phyloP scores from a whole-genome alignment of 2,797 vertebrate genomes.

The Micromesistius poutassou region DNA sequence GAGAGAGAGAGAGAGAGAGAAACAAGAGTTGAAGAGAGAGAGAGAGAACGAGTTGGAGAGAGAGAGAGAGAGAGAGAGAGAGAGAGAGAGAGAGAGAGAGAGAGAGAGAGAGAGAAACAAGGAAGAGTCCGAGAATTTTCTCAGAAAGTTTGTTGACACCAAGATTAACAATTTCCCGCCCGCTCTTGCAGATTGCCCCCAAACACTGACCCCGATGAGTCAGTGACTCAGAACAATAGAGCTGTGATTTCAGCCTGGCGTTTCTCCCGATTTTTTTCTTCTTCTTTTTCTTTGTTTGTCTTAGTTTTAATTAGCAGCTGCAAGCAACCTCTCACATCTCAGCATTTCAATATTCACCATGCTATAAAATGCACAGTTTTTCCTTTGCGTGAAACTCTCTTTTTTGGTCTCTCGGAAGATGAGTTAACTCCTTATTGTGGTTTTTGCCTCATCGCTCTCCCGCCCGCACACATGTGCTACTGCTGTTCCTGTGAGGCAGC shows the following conservation, averaged over 20 bases:
- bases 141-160: neutral
- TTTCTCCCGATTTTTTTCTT: neutral
- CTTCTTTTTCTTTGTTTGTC: neutral
- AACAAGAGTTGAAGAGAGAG: neutral
- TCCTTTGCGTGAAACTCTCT: neutral
- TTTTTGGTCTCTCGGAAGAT: neutral
- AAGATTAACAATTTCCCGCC: neutral
- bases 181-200: neutral
- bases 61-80: neutral
- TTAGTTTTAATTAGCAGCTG: neutral
- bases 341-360: neutral
- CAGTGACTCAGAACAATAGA: neutral
- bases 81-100: neutral
- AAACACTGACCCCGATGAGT: neutral
- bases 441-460: slow-evolving; percentile 39
- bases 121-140: neutral
- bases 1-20: neutral
- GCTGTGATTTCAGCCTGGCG: neutral
- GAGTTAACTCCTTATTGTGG: neutral
- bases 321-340: neutral
- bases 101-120: neutral
- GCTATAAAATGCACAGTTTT: neutral
- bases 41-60: neutral
- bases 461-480: slow-evolving; percentile 53
- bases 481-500: slow-evolving; percentile 34